Evolutionary conservation across 2,797 vertebrate genomes (phyloP).

Genomic region (Clarias fuscus): DNA sequence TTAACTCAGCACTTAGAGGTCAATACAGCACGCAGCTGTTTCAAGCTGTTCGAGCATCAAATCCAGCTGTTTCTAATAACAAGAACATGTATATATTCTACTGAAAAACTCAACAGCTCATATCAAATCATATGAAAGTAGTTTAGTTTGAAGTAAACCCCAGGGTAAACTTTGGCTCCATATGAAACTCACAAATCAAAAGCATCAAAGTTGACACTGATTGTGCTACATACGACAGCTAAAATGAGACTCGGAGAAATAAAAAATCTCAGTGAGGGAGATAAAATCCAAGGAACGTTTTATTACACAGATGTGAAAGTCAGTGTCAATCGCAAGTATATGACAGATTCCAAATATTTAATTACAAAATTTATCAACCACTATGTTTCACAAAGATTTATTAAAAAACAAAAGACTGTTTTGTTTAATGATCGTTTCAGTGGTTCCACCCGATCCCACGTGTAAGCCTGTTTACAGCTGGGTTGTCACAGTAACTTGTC

Average conservation of each 20-base stretch:
- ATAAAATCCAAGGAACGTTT: background rate
- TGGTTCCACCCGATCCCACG: too few relatives aligned
- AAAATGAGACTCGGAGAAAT: background rate
- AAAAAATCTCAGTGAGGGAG: background rate
- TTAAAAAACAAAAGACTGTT: background rate
- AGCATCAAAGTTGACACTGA: background rate
- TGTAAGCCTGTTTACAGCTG: background rate
- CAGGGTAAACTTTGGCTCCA: background rate
- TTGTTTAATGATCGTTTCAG: background rate
- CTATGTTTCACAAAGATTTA: background rate
- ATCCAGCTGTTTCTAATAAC: background rate
- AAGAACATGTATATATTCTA: background rate
- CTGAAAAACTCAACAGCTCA: background rate
- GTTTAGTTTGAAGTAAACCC: background rate
- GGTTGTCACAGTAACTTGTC: background rate
- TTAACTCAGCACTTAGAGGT: conserved; percentile 14
- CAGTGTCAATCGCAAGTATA: too few relatives aligned
- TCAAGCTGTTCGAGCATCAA: too few relatives aligned
- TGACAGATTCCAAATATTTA: background rate
- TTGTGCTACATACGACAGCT: background rate
- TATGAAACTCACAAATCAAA: background rate
- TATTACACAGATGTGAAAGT: background rate
- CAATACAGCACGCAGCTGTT: background rate
- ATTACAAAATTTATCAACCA: background rate
- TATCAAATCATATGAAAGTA: background rate